Evolutionary conservation across 2,888 invertebrate genomes (phyloP), one percentile per base, ranked within the genome.

Genomic region (Acronicta psi): DNA sequence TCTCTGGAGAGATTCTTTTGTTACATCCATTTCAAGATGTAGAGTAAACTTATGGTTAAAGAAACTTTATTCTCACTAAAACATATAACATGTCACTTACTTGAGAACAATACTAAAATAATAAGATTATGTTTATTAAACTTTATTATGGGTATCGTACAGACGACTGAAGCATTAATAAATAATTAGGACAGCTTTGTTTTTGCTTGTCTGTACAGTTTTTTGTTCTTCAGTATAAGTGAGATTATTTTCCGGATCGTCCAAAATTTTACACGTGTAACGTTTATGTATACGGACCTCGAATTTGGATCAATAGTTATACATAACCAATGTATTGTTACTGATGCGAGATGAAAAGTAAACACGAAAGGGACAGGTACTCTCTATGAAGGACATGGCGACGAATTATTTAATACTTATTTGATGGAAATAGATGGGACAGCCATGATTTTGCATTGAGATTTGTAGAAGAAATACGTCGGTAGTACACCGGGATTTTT

Each of bases 281-380:
- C 17, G 10, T 14, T 47, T 43, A 23, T 66, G 45, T 40, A 38
- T 43, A 46, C 38, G 36, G 42, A 46, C 53, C 36, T 14, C 14
- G 34, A 46, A 64, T 54, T 11, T 43, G 17, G 23, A 20, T 25
- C 47, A 44, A 31, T 31, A 61, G 47, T 50, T n/a, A 69, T 42
- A 62, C 49, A 55, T 69, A 70, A 10, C 50, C 18, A 63, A 51
- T 66, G 65, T 70, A 11, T 14, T 46, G 43, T 63, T 18, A 46
- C 41, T 50, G 64, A 63, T 70, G 13, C 16, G 70, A 43, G 13
- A 44, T 55, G 71, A 54, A 70, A 66, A 38, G 65, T 47, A 55
- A 50, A 54, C 31, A 25, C 29, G 14, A 14, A 14, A 17, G 6
- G 31, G 46, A 64, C 56, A 37, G 29, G 41, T 25, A 37, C 38